phyloP scores from a whole-genome alignment of 1,140 invertebrate species.

The Harpegnathos saltator region DNA sequence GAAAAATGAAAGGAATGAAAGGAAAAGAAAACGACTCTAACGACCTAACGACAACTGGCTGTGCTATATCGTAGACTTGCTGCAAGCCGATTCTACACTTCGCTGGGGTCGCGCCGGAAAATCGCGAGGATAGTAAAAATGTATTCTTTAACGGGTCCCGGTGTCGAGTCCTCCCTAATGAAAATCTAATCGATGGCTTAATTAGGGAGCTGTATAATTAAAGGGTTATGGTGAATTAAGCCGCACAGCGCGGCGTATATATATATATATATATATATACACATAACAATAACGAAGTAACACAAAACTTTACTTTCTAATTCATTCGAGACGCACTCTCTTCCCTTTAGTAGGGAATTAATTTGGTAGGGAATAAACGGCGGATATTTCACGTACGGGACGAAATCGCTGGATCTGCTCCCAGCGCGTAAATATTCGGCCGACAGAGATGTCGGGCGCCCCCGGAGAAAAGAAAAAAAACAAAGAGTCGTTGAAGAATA shows the following conservation, averaged over 20 bases:
- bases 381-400: background rate
- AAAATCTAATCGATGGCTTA: constrained; percentile 51
- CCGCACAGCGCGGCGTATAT: background rate
- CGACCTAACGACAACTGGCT: constrained; percentile 65
- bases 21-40: too few relatives aligned
- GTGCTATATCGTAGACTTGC: constrained; percentile 85
- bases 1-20: too few relatives aligned
- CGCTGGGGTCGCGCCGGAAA: constrained; percentile 40
- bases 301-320: constrained; percentile 53
- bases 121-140: constrained; percentile 18
- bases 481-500: background rate
- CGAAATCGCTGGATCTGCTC: background rate
- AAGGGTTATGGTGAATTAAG: constrained; percentile 37
- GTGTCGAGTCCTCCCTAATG: constrained; percentile 30
- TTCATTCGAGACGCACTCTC: constrained; percentile 14
- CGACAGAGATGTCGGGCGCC: too few relatives aligned
- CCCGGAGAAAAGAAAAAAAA: too few relatives aligned
- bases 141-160: constrained; percentile 26
- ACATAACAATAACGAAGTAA: constrained; percentile 30
- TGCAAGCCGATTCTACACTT: constrained; percentile 73
- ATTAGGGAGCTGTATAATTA: constrained; percentile 52
- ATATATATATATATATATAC: too few relatives aligned
- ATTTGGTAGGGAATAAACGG: constrained; percentile 4
- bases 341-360: constrained; percentile 21
- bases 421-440: too few relatives aligned